Base-by-base conservation (phyloP, 92 coral and sea anemone species). In the Metridium senile region DNA sequence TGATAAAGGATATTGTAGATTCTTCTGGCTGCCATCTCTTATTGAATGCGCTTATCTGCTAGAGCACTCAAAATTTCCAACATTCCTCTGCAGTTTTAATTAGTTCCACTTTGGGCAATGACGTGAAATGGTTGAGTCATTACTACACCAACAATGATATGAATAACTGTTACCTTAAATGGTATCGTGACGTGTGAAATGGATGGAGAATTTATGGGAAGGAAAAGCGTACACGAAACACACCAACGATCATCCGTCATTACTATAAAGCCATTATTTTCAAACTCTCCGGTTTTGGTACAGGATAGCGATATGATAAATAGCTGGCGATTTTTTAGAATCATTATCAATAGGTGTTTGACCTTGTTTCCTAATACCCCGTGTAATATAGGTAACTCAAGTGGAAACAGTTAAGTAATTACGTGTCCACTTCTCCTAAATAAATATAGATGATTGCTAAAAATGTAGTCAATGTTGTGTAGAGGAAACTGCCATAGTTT, bases 291-390 rank as follows among this genome's bases (percentile, higher is more conserved):
- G 17, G 66, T 7, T 28, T 63, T 11, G 1, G 21, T 10, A 7
- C 69, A 11, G 43, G 43, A 29, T 21, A 31, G 6, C 26, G 45
- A 28, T 63, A 28, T 30, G 39, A 4, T 11, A 30, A 23, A 63
- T 63, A 16, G 27, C n/a, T 30, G 16, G 29, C 39, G 45, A 8
- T 63, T 26, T 23, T 63, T 6, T 28, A 13, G 21, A 4, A 29
- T 63, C 21, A 0, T 27, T 63, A 63, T 30, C 69, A 63, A 1
- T 4, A 1, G 69, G 4, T 59, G 7, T 59, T 26, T 63, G 69
- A 63, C 69, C 69, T 63, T 63, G 69, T 20, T 63, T 63, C 69
- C 45, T 30, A 63, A 31, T 29, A 23, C 33, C 1, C 16, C 6
- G 7, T 59, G 27, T 22, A 4, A 59, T 10, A 13, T 39, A 39